These are phyloP conservation scores for Callinectes sapidus DNA, from an alignment of 2,888 invertebrate genomes.

Conservation along the genomic window DNA sequence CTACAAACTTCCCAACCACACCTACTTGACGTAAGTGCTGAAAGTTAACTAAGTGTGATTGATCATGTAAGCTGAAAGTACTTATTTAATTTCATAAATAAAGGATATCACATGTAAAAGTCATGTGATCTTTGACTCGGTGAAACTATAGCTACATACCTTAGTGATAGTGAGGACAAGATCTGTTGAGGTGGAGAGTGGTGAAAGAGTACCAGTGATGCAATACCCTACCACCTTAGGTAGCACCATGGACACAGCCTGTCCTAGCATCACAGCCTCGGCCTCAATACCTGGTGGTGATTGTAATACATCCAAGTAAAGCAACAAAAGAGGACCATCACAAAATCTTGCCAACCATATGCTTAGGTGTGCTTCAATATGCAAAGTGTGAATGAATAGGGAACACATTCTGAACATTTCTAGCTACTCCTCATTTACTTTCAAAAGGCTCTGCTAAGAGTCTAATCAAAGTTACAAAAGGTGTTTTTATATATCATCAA, in stretches of 20 bases:
- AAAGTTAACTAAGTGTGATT: conserved; percentile 72
- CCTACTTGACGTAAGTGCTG: conserved; percentile 93
- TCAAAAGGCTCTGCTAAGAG: neutral
- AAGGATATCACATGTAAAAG: neutral
- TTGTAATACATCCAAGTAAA: neutral
- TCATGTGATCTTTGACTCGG: neutral
- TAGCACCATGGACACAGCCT: conserved; percentile 96
- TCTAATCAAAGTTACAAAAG: too few species aligned
- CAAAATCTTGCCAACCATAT: neutral
- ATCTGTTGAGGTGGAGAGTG: conserved; percentile 95
- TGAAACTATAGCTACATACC: conserved; percentile 78
- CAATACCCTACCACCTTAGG: conserved; percentile 97
- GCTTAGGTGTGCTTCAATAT: too few species aligned
- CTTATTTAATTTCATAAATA: neutral
- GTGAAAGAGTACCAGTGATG: conserved; percentile 86
- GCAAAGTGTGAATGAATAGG: too few species aligned
- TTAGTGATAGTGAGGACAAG: conserved; percentile 97
- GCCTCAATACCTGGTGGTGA: conserved; percentile 88
- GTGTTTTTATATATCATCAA: too few species aligned
- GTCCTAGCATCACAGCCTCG: conserved; percentile 98
- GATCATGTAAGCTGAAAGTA: neutral
- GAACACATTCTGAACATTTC: too few species aligned
- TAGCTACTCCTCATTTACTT: neutral
- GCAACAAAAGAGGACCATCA: neutral
- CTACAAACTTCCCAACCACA: conserved; percentile 98